A percentile compares a stretch with the other conserved stretches of the same genome.
Conservation (phyloP, 2,888 invertebrate genomes). For the Euplexia lucipara region DNA sequence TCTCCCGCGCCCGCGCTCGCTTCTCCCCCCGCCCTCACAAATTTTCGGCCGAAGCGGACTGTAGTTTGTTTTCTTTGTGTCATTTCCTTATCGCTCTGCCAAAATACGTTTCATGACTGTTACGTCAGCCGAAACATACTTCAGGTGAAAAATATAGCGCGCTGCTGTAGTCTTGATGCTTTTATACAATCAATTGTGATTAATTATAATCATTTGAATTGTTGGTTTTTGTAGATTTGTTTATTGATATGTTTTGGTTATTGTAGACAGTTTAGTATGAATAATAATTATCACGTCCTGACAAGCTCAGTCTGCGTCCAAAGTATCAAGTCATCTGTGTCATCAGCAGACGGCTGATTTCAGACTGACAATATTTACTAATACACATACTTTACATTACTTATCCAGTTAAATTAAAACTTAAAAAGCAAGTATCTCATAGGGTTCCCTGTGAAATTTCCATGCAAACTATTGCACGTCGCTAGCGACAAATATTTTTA, state of each 20-base stretch:
- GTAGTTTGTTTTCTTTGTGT: slow-evolving; percentile 91
- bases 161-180: slow-evolving; percentile 78
- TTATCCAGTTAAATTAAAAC: neutral
- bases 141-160: slow-evolving; percentile 85
- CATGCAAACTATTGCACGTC: slow-evolving; percentile 25
- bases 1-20: slow-evolving; percentile 66
- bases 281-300: no score
- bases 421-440: slow-evolving; percentile 11
- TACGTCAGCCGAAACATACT: slow-evolving; percentile 88
- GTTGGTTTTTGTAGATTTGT: neutral
- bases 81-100: slow-evolving; percentile 91
- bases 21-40: slow-evolving; percentile 78
- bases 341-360: no score
- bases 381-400: no score
- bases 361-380: no score
- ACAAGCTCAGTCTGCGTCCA: no score
- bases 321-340: no score
- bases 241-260: neutral
- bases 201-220: slow-evolving; percentile 8
- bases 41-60: slow-evolving; percentile 86
- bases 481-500: slow-evolving; percentile 53
- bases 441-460: slow-evolving; percentile 1
- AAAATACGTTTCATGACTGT: slow-evolving; percentile 90
- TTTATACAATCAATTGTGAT: slow-evolving; percentile 50
- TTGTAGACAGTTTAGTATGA: no score